These are phyloP conservation scores for Smittia sp. DNA, from an alignment of 2,888 invertebrate genomes.

Conservation along the genomic window DNA sequence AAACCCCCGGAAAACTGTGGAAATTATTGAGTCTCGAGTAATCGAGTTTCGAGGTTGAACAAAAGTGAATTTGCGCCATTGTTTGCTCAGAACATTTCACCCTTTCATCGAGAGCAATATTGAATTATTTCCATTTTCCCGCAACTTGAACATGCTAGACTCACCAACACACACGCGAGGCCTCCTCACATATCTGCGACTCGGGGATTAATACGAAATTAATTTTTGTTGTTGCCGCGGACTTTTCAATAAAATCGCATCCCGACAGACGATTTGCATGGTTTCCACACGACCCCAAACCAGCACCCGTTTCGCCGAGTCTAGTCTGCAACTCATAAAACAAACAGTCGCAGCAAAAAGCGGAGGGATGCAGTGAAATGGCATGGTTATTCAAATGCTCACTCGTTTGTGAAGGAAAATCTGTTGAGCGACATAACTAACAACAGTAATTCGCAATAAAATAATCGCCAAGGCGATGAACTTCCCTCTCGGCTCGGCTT, in stretches of 20 bases:
- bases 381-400: background rate
- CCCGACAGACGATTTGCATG: background rate
- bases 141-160: background rate
- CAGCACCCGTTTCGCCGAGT: background rate
- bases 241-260: background rate
- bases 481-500: background rate
- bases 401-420: background rate
- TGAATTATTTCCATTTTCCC: no score
- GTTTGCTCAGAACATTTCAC: no score
- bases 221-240: slow-evolving; percentile 8
- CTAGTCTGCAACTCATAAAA: background rate
- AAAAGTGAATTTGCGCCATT: no score
- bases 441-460: no score
- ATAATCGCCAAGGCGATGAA: background rate
- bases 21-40: no score
- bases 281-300: slow-evolving; percentile 4
- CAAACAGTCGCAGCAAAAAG: background rate
- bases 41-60: no score
- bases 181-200: background rate
- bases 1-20: no score
- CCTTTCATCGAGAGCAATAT: no score
- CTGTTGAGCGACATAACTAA: no score
- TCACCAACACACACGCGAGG: background rate
- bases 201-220: slow-evolving; percentile 11
- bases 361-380: slow-evolving; percentile 5